A percentile compares a stretch with the other conserved stretches of the same genome.
These are phyloP conservation scores for Lepisosteus oculatus DNA, from an alignment of 2,113 vertebrate genomes.

Conservation along the genomic window DNA sequence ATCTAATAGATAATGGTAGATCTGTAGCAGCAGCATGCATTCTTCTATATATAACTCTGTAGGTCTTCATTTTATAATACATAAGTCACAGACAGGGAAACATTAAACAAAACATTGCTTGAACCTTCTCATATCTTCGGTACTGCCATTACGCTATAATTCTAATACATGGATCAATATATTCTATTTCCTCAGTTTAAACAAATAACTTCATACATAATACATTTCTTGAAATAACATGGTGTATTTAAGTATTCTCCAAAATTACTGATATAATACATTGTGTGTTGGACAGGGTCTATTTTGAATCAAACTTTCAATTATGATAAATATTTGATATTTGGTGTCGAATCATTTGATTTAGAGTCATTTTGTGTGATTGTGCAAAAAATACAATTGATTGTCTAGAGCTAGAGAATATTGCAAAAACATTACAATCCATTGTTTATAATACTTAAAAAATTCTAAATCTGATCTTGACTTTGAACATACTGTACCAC, in stretches of 20 bases:
- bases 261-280: background rate
- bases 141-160: background rate
- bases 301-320: background rate
- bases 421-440: too few species aligned
- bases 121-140: too few species aligned
- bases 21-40: too few species aligned
- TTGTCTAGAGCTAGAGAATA: background rate
- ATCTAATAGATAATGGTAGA: too few species aligned
- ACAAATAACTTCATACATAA: constrained; percentile 23
- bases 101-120: too few species aligned
- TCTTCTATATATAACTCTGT: background rate
- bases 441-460: too few species aligned
- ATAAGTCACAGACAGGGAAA: too few species aligned
- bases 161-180: constrained; percentile 22
- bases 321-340: constrained; percentile 13
- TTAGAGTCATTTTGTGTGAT: background rate
- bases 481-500: too few species aligned
- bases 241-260: constrained; percentile 4
- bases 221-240: constrained; percentile 7
- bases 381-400: background rate
- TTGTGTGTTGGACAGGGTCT: background rate
- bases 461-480: too few species aligned
- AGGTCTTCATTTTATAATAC: too few species aligned
- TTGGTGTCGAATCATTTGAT: constrained; percentile 1
- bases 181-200: constrained; percentile 23